Conservation (phyloP, 2,113 vertebrate species). For the Antechinus stuartii region DNA sequence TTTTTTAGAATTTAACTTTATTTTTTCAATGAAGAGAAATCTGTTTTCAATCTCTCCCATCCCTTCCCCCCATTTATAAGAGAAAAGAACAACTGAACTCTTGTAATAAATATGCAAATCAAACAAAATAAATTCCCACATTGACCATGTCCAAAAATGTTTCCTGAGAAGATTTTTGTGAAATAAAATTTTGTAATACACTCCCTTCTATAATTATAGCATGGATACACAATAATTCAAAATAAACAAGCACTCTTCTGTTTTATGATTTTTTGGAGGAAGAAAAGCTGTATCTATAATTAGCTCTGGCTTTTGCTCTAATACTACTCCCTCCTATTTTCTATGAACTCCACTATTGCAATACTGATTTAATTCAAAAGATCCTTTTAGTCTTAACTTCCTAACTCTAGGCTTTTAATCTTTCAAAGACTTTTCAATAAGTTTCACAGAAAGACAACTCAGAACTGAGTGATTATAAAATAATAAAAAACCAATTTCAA, state of each 20-base stretch:
- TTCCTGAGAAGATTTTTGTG: not conserved
- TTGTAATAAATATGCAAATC: not conserved
- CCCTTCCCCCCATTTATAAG: not conserved
- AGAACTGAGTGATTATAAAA: conserved; percentile 1
- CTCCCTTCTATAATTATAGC: conserved; percentile 11
- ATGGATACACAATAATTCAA: not conserved
- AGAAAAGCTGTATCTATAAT: not conserved
- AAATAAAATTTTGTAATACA: not conserved
- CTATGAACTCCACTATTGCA: not conserved
- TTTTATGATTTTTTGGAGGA: not conserved
- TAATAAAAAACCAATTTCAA: conserved; percentile 8
- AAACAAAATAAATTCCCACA: not conserved
- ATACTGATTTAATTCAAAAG: not conserved
- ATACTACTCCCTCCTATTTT: not conserved
- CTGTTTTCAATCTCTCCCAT: not conserved
- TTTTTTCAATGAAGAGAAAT: not conserved
- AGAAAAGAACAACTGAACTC: not conserved
- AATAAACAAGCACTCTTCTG: conserved; percentile 24
- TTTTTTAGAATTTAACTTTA: not conserved
- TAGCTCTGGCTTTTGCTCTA: not conserved
- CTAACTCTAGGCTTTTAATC: not conserved
- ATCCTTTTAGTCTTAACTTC: not conserved
- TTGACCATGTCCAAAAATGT: not conserved
- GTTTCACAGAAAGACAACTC: not conserved
- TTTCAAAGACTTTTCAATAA: conserved; percentile 19